Conservation (phyloP, 1,140 invertebrate species). For the Zaprionus taronus region DNA sequence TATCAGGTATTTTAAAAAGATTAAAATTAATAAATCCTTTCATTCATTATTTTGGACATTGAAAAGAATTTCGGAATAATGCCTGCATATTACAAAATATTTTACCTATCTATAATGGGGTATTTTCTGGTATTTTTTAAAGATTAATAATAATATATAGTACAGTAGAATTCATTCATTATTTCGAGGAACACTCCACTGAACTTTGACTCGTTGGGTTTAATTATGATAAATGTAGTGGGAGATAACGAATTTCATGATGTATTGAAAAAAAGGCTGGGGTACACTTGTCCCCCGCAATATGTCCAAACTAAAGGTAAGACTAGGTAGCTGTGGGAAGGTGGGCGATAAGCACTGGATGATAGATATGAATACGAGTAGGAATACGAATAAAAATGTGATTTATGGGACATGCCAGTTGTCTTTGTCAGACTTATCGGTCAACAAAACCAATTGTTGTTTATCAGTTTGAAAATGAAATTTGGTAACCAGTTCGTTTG, state of each 20-base stretch:
- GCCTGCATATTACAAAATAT: not conserved
- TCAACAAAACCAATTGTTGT: constrained; percentile 14
- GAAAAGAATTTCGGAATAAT: not conserved
- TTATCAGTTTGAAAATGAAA: constrained; percentile 33
- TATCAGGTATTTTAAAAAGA: no score
- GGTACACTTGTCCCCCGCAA: constrained; percentile 24
- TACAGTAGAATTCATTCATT: constrained; percentile 4
- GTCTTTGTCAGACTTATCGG: constrained; percentile 41
- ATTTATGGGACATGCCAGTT: constrained; percentile 19
- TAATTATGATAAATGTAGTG: constrained; percentile 14
- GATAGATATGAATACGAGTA: constrained; percentile 16
- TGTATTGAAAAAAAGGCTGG: constrained; percentile 20
- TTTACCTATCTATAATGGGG: not conserved
- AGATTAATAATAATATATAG: not conserved
- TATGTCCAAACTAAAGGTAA: constrained; percentile 10
- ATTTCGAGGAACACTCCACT: not conserved
- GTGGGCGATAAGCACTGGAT: constrained; percentile 23
- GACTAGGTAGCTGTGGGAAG: constrained; percentile 9
- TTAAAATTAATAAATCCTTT: not conserved
- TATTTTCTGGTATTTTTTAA: not conserved
- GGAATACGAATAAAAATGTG: constrained; percentile 2
- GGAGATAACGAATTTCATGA: constrained; percentile 31
- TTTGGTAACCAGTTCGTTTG: constrained; percentile 8
- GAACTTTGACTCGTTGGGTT: constrained; percentile 35
- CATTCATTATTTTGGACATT: no score